phyloP scores from a whole-genome alignment of 2,113 vertebrate genomes.

The Balaenoptera acutorostrata region DNA sequence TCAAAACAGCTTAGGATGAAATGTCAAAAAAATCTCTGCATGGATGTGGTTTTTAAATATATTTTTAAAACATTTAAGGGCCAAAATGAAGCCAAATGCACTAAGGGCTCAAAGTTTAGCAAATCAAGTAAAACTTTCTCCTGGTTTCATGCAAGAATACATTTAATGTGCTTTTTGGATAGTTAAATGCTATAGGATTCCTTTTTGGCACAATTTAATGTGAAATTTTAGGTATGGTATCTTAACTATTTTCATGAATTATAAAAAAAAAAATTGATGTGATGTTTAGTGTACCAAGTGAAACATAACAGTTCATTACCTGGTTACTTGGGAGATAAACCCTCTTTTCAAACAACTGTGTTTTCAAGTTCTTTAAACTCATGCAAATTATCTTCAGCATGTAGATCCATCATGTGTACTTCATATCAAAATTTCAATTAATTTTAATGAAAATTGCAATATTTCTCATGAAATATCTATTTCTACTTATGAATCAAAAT shows the following conservation, averaged over 20 bases:
- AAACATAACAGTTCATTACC: background rate
- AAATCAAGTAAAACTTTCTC: constrained; percentile 29
- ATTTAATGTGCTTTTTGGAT: constrained; percentile 56
- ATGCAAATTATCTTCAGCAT: constrained; percentile 66
- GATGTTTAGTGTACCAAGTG: constrained; percentile 56
- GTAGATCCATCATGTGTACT: constrained; percentile 64
- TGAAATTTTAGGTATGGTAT: constrained; percentile 48
- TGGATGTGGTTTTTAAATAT: constrained; percentile 83
- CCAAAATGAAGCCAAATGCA: constrained; percentile 65
- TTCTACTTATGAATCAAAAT: constrained; percentile 47
- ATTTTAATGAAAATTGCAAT: constrained; percentile 45
- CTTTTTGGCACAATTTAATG: constrained; percentile 59
- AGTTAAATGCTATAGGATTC: constrained; percentile 29
- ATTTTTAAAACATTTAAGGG: constrained; percentile 63
- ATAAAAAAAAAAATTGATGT: constrained; percentile 47
- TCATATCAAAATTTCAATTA: constrained; percentile 45
- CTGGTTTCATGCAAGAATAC: constrained; percentile 64
- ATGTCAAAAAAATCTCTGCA: constrained; percentile 85
- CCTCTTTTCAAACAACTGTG: constrained; percentile 57
- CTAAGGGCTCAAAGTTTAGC: constrained; percentile 58
- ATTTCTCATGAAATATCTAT: constrained; percentile 31
- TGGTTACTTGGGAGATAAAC: constrained; percentile 32
- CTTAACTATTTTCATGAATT: constrained; percentile 57
- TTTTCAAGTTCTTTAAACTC: constrained; percentile 47
- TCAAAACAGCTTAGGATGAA: constrained; percentile 79